Evolutionary conservation across 2,113 vertebrate species (phyloP).

Genomic region (Hemicordylus capensis): DNA sequence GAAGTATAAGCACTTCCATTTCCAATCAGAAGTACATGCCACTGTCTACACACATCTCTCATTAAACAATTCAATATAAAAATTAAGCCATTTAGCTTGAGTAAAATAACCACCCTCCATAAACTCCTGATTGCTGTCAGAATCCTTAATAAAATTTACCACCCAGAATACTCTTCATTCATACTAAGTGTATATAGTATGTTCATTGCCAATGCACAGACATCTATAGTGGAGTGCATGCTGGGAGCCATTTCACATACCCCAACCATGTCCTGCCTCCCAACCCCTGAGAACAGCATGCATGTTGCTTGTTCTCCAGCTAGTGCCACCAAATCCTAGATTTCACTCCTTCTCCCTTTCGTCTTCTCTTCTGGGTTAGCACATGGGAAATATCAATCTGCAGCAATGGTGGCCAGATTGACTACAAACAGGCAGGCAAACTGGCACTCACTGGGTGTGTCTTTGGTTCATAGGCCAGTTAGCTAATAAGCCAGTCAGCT

Average conservation of each 20-base stretch:
- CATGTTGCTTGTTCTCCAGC: not conserved
- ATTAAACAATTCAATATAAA: not conserved
- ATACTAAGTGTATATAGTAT: not conserved
- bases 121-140: not conserved
- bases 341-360: too few relatives aligned
- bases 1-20: not conserved
- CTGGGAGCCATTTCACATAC: too few relatives aligned
- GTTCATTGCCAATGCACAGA: not conserved
- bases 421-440: not conserved
- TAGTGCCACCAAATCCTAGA: not conserved
- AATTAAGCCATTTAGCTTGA: not conserved
- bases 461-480: not conserved
- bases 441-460: not conserved
- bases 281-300: not conserved
- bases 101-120: not conserved
- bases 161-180: not conserved
- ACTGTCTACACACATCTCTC: not conserved
- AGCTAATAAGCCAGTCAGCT: not conserved
- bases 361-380: not conserved
- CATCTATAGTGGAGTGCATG: too few relatives aligned
- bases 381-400: not conserved
- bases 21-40: not conserved
- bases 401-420: not conserved
- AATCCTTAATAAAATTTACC: not conserved
- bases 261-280: too few relatives aligned